phyloP scores from a whole-genome alignment of 2,888 invertebrate species.

The Trissoscelio sp. region DNA sequence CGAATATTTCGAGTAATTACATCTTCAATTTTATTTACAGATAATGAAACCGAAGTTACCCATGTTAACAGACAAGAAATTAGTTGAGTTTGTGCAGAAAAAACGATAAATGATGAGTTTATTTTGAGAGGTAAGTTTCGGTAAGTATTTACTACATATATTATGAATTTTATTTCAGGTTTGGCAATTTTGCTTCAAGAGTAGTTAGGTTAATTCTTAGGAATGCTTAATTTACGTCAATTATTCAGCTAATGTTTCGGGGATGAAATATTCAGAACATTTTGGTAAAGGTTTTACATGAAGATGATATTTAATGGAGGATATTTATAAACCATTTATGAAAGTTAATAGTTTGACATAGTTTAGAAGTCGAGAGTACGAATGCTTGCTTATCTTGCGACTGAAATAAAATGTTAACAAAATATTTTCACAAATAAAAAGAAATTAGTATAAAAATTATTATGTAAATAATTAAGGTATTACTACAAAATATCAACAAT shows the following conservation, averaged over 20 bases:
- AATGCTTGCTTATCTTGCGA: neutral
- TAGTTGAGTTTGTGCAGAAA: no score
- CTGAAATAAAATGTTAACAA: neutral
- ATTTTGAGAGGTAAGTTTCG: conserved; percentile 4
- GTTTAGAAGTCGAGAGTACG: neutral
- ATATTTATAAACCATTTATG: neutral
- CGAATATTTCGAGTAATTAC: conserved; percentile 11
- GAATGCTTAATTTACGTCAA: neutral
- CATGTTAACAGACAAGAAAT: no score
- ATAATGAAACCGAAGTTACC: conserved; percentile 2
- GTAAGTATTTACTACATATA: conserved; percentile 8
- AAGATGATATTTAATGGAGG: neutral
- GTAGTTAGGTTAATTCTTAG: no score
- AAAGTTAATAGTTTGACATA: neutral
- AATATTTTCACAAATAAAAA: no score
- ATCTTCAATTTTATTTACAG: conserved; percentile 14
- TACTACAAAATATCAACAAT: no score
- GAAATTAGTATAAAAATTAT: no score
- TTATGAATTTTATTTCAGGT: neutral
- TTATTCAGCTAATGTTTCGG: neutral
- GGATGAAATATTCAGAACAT: neutral
- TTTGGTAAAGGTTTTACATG: neutral
- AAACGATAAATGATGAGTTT: conserved; percentile 13
- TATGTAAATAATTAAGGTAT: no score
- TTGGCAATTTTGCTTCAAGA: no score